Percentiles rank a stretch among this genome's conserved stretches.
Evolutionary conservation across 2,113 vertebrate species (phyloP).

Genomic region (Pteruthius melanotis): DNA sequence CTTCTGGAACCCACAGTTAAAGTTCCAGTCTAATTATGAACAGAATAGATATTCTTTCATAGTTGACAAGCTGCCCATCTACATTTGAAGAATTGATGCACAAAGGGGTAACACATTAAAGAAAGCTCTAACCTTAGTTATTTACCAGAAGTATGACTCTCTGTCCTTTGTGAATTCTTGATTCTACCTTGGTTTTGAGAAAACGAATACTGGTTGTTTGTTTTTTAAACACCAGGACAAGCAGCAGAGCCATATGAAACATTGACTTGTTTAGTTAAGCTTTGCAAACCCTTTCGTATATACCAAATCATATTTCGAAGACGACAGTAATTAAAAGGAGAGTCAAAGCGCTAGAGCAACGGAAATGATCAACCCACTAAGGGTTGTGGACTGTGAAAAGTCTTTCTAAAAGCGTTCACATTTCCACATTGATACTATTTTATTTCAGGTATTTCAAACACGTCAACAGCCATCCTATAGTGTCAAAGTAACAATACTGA

Average conservation of each 20-base stretch:
- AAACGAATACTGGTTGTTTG: not conserved
- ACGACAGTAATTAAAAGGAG: not conserved
- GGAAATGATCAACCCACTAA: not conserved
- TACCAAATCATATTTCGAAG: not conserved
- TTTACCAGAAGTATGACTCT: not conserved
- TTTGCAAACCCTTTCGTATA: not conserved
- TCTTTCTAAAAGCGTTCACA: not conserved
- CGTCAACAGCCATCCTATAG: not conserved
- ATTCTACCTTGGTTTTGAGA: not conserved
- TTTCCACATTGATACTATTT: not conserved
- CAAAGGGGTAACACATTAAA: not conserved
- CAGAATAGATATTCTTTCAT: not conserved
- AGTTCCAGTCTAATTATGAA: not conserved
- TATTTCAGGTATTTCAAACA: not conserved
- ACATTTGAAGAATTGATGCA: not conserved
- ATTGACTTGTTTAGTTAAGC: not conserved
- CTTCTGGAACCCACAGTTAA: not conserved
- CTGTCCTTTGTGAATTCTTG: not conserved
- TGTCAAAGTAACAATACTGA: not conserved
- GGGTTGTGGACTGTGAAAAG: not conserved
- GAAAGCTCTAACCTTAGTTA: not conserved
- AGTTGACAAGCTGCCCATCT: not conserved
- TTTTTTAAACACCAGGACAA: not conserved
- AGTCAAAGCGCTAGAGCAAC: not conserved
- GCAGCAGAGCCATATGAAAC: not conserved